These are phyloP conservation scores for Drosophila paulistorum DNA, from an alignment of 1,140 invertebrate species.

Conservation along the genomic window DNA sequence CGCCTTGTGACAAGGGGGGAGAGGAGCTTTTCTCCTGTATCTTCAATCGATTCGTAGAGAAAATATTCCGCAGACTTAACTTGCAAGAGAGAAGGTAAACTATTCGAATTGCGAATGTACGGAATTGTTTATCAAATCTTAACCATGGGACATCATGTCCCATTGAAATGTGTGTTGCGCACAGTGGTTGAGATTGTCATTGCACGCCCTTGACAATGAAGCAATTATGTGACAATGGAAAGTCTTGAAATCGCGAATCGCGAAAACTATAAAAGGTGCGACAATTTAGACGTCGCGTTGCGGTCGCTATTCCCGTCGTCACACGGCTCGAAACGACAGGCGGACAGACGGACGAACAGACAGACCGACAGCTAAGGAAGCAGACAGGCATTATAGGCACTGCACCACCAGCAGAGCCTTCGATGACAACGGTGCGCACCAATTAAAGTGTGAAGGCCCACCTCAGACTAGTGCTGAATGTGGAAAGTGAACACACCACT, in stretches of 20 bases:
- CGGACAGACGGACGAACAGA: too few relatives aligned
- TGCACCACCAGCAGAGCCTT: neutral
- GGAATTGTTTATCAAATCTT: slow-evolving; percentile 2
- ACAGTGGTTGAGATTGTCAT: slow-evolving; percentile 16
- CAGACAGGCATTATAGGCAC: neutral
- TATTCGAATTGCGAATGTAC: neutral
- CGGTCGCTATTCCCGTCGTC: neutral
- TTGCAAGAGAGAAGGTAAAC: too few relatives aligned
- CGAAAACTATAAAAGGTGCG: slow-evolving; percentile 44
- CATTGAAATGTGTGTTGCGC: neutral
- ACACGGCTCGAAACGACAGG: neutral
- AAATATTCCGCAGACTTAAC: too few relatives aligned
- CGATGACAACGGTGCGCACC: slow-evolving; percentile 31
- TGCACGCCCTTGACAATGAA: slow-evolving; percentile 11
- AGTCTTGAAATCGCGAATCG: slow-evolving; percentile 12
- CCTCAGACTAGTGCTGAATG: slow-evolving; percentile 4
- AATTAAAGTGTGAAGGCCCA: slow-evolving; percentile 42
- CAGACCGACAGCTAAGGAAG: too few relatives aligned
- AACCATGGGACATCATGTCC: neutral
- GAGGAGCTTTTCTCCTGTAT: too few relatives aligned
- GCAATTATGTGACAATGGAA: slow-evolving; percentile 8
- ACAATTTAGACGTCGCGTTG: slow-evolving; percentile 38
- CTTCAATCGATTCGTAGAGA: too few relatives aligned
- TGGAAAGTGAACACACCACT: neutral
- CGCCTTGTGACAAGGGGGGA: too few relatives aligned